Conservation (phyloP, 2,113 vertebrate genomes). For the Rhynchomys soricoides region DNA sequence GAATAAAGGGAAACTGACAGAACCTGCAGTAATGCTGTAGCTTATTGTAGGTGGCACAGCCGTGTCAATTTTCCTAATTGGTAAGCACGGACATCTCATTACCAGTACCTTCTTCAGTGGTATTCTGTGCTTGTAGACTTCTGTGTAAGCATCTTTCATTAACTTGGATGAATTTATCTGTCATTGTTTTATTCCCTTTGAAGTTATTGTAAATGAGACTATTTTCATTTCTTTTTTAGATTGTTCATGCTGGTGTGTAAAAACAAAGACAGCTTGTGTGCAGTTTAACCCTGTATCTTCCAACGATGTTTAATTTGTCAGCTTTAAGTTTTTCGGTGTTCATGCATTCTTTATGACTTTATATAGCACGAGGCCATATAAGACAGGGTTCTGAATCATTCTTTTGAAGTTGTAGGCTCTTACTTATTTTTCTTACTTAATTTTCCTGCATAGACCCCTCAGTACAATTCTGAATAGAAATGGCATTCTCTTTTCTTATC, state of each 20-base stretch:
- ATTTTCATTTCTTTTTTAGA: neutral
- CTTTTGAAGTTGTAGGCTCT: neutral
- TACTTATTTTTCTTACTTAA: neutral
- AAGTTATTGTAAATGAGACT: neutral
- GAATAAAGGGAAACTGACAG: neutral
- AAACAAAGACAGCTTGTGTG: neutral
- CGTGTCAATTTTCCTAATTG: neutral
- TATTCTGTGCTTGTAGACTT: neutral
- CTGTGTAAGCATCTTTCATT: neutral
- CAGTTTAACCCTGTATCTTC: neutral
- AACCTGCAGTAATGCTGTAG: neutral
- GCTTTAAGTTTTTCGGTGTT: neutral
- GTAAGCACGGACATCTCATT: neutral
- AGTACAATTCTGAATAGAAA: neutral
- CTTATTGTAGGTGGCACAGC: neutral
- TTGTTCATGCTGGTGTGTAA: neutral
- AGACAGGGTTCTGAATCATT: neutral
- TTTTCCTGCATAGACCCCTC: neutral
- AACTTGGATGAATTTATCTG: neutral
- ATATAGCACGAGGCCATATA: neutral
- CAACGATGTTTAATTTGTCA: neutral
- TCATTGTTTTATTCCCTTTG: neutral
- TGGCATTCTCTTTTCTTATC: neutral
- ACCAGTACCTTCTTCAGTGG: neutral
- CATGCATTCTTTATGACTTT: neutral